A percentile compares a stretch with the other conserved stretches of the same genome.
These are phyloP conservation scores for Tringa solitaria DNA, from an alignment of 2,113 vertebrate genomes.

Conservation along the genomic window DNA sequence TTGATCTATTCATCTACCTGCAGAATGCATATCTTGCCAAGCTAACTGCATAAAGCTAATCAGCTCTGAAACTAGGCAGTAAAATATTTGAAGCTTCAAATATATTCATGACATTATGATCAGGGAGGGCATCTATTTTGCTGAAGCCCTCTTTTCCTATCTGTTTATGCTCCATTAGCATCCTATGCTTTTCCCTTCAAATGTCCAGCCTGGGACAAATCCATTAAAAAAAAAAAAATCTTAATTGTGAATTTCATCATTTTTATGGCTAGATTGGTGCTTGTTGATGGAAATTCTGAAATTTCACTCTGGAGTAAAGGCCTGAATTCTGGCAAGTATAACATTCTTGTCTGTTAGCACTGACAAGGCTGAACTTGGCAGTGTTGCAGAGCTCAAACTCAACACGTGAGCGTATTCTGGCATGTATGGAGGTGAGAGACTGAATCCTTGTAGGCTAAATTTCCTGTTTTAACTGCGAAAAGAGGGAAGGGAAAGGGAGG, in stretches of 20 bases:
- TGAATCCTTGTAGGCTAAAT: not conserved
- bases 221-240: not conserved
- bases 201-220: not conserved
- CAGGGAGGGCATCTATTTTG: not conserved
- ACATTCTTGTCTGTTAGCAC: conserved; percentile 1
- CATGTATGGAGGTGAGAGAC: not conserved
- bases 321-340: not conserved
- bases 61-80: not conserved
- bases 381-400: not conserved
- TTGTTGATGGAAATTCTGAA: conserved; percentile 20
- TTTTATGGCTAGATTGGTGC: not conserved
- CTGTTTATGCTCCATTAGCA: not conserved
- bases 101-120: not conserved
- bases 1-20: not conserved
- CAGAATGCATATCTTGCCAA: not conserved
- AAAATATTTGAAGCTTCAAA: conserved; percentile 14
- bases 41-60: not conserved
- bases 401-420: conserved; percentile 26
- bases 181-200: not conserved
- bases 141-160: not conserved
- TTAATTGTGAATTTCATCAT: not conserved
- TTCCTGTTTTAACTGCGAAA: not conserved
- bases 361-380: not conserved
- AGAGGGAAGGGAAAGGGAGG: not conserved
- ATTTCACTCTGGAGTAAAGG: not conserved